Percentiles rank a stretch among this genome's conserved stretches.
These are phyloP conservation scores for Grapholita molesta DNA, from an alignment of 1,140 invertebrate genomes.

Conservation along the genomic window DNA sequence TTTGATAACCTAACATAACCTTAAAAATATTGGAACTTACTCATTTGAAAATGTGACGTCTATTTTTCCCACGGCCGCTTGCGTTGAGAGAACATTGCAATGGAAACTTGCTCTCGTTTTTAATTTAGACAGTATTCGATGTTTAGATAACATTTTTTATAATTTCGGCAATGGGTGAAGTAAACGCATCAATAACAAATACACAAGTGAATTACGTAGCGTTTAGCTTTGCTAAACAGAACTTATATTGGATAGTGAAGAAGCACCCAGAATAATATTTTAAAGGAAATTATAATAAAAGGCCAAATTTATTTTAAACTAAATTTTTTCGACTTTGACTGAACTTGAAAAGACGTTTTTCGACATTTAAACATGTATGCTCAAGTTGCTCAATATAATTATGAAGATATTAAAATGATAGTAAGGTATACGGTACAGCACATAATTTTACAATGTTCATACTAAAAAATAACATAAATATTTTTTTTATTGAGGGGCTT, in stretches of 20 bases:
- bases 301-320: too few relatives aligned
- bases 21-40: conserved; percentile 52
- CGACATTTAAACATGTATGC: background rate
- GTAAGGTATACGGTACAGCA: too few relatives aligned
- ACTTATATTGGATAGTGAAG: too few relatives aligned
- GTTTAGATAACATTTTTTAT: conserved; percentile 51
- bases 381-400: background rate
- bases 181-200: conserved; percentile 3
- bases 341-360: background rate
- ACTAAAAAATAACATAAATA: too few relatives aligned
- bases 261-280: too few relatives aligned
- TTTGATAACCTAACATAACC: conserved; percentile 43
- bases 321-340: background rate
- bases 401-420: too few relatives aligned
- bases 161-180: conserved; percentile 4
- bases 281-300: background rate
- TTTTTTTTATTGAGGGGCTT: too few relatives aligned
- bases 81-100: conserved; percentile 42
- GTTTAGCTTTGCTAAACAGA: conserved; percentile 15
- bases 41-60: conserved; percentile 69
- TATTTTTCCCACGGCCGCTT: conserved; percentile 47
- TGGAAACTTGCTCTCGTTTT: conserved; percentile 30
- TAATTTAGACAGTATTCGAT: conserved; percentile 48
- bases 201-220: background rate
- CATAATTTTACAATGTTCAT: too few relatives aligned